These are phyloP conservation scores for Falco punctatus DNA, from an alignment of 2,113 vertebrate species.

Conservation along the genomic window DNA sequence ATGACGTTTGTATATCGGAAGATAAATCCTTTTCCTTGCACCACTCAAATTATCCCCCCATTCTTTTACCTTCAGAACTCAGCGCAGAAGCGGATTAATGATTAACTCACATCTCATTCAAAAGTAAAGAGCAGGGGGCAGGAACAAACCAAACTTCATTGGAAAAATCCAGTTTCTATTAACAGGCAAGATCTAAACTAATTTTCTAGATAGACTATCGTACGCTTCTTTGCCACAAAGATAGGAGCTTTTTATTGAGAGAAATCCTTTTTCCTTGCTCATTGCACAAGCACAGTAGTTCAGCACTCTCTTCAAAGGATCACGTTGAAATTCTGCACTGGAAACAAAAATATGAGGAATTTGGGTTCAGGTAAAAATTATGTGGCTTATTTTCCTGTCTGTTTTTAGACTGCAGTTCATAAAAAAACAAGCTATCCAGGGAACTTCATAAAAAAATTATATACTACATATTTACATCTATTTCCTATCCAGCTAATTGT, in stretches of 20 bases:
- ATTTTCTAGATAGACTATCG: background rate
- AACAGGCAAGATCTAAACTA: background rate
- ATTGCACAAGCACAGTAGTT: background rate
- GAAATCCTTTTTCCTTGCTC: background rate
- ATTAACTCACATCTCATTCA: background rate
- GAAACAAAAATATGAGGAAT: background rate
- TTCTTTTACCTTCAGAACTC: background rate
- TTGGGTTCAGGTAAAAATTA: background rate
- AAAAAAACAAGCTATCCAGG: background rate
- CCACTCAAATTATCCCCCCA: background rate
- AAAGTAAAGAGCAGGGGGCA: background rate
- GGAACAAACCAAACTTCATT: background rate
- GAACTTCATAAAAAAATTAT: background rate
- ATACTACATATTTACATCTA: background rate
- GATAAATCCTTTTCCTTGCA: background rate
- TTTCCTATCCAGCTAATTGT: slow-evolving; percentile 36
- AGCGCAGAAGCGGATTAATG: background rate
- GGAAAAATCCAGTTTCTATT: background rate
- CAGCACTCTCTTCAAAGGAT: background rate
- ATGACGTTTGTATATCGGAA: background rate
- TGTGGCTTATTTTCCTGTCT: background rate
- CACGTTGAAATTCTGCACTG: background rate
- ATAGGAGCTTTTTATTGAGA: background rate
- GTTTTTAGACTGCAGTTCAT: background rate
- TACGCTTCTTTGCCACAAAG: background rate